phyloP scores from a whole-genome alignment of 2,888 invertebrate species.

The Chironomus tentans region DNA sequence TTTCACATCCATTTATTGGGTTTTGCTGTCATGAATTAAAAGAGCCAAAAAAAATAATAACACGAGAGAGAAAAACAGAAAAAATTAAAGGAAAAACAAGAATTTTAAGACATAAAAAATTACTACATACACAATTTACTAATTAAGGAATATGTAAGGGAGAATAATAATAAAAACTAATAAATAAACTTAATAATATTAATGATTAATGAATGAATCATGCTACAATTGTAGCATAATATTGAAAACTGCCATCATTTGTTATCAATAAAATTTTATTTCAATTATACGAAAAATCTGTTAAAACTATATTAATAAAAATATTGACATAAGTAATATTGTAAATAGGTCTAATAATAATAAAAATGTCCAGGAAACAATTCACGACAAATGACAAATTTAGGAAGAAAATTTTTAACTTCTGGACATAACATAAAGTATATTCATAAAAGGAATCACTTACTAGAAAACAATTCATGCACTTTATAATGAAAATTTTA shows the following conservation, averaged over 20 bases:
- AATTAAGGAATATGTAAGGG: too few species aligned
- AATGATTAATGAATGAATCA: neutral
- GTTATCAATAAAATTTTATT: constrained; percentile 4
- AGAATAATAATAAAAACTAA: neutral
- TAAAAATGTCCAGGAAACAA: neutral
- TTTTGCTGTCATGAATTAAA: too few species aligned
- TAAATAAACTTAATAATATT: neutral
- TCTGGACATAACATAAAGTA: neutral
- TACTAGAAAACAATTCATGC: neutral
- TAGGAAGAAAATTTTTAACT: neutral
- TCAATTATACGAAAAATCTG: neutral
- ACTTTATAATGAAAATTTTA: neutral
- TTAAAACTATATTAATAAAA: neutral
- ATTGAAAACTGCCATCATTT: constrained; percentile 3
- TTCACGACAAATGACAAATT: neutral
- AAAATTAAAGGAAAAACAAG: too few species aligned
- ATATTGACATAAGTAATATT: neutral
- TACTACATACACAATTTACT: too few species aligned
- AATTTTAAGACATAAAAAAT: too few species aligned
- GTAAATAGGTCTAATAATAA: neutral
- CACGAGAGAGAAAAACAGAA: too few species aligned
- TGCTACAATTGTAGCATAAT: neutral
- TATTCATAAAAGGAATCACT: neutral
- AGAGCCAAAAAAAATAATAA: too few species aligned
- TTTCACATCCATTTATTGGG: too few species aligned